Percentiles rank a stretch among this genome's conserved stretches.
These are phyloP conservation scores for Synergus japonicus DNA, from an alignment of 2,888 invertebrate genomes.

Conservation along the genomic window DNA sequence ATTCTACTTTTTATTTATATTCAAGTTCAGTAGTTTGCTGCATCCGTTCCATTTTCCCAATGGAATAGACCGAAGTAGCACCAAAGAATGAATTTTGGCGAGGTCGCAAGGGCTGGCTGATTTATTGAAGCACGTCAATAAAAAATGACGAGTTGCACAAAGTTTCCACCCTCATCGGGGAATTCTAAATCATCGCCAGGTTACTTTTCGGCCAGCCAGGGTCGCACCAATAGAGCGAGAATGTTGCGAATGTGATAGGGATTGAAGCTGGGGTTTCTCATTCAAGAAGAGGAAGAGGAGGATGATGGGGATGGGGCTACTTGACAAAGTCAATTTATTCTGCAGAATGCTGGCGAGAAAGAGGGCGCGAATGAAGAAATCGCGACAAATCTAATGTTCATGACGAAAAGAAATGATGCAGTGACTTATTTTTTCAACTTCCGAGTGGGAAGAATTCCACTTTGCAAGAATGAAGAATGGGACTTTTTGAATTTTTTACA, in stretches of 20 bases:
- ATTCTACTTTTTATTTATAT: background rate
- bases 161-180: conserved; percentile 41
- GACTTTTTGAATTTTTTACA: conserved; percentile 1
- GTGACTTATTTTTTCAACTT: background rate
- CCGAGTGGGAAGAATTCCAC: background rate
- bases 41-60: conserved; percentile 11
- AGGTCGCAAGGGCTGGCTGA: conserved; percentile 41
- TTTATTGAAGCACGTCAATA: conserved; percentile 53
- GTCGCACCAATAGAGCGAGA: conserved; percentile 30
- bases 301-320: conserved; percentile 13
- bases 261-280: background rate
- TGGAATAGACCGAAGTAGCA: conserved; percentile 17
- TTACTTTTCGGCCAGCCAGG: conserved; percentile 25
- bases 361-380: background rate
- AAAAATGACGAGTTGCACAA: conserved; percentile 51
- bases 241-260: conserved; percentile 38
- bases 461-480: background rate
- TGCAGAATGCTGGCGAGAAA: conserved; percentile 24
- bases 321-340: conserved; percentile 47
- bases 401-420: background rate
- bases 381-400: background rate
- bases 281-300: background rate
- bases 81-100: conserved; percentile 24
- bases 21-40: conserved; percentile 8
- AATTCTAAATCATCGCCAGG: conserved; percentile 46